Evolutionary conservation across 2,797 vertebrate genomes (phyloP), one percentile per base, ranked within the genome.

Genomic region (Poeciliopsis infans): DNA sequence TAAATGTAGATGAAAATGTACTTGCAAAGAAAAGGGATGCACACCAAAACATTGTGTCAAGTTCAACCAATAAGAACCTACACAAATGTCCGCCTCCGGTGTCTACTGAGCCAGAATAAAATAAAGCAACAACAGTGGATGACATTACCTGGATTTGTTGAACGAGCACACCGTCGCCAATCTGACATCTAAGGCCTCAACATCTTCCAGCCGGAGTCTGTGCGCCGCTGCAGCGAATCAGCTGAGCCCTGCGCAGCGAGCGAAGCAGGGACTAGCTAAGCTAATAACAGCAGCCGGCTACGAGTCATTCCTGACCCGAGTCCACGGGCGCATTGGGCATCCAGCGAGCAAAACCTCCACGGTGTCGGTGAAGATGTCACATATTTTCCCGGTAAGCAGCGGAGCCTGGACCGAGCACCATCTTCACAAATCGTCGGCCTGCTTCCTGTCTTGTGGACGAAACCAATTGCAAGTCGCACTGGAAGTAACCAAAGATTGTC

Each of bases 121-220:
- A 46, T 70, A 46, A 46, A 70, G 66, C 11, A 28, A 2, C 5
- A 28, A 23, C 2, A 59, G 5, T 0, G 3, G 13, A 3, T 7
- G 66, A 39, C 79, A 66, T 0, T 88, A 94, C 91, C 93, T 93
- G 91, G 75, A 74, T 84, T 13, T 74, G 86, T 82, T 78, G 89
- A 46, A 28, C n/a, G 83, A 71, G 47, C 80, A 71, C 85, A 70
- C 85, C 68, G 90, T 79, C 77, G 70, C 59, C 45, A 69, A 45
- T 66, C 70, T 47, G 86, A 76, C 83, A 79, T 81, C 57, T 74
- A 83, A 84, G 93, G 95, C 93, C 94, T 91, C 89, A 73, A 85
- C 89, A 88, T 91, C 76, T 73, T 80, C 75, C 83, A 68, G 3
- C 85, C 86, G 80, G 82, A 78, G 79, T 87, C 47, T 23, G 80